phyloP scores from a whole-genome alignment of 2,797 vertebrate species.

The Morelia viridis region DNA sequence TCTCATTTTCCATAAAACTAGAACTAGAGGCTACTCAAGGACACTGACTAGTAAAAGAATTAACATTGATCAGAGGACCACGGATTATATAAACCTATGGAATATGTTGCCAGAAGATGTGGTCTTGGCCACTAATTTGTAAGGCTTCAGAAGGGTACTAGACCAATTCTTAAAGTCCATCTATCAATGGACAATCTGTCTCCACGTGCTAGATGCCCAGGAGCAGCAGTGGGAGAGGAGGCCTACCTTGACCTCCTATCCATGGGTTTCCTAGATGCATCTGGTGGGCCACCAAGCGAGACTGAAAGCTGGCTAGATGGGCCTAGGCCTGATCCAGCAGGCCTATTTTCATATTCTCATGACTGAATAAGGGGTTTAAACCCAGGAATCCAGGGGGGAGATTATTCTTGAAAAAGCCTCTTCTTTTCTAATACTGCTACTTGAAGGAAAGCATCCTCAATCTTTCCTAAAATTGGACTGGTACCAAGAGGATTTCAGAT shows the following conservation, averaged over 20 bases:
- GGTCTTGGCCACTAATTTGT: background rate
- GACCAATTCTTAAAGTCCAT: background rate
- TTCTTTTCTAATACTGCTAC: too few species aligned
- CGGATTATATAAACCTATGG: background rate
- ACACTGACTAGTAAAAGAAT: background rate
- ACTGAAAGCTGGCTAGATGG: background rate
- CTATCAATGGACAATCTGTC: background rate
- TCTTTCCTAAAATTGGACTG: background rate
- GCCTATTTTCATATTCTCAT: background rate
- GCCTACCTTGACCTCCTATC: background rate
- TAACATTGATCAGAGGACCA: background rate
- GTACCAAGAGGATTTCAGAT: background rate
- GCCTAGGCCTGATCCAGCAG: too few species aligned
- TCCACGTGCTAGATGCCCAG: background rate
- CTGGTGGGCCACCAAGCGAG: background rate
- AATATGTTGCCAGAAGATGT: background rate
- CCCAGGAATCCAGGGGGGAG: background rate
- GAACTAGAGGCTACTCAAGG: background rate
- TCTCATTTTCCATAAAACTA: background rate
- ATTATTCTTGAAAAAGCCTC: background rate
- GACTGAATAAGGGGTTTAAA: background rate
- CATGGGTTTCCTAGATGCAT: background rate
- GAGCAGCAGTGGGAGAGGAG: background rate
- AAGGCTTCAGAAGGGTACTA: background rate
- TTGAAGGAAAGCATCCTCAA: background rate